Evolutionary conservation across 2,888 invertebrate genomes (phyloP).

Genomic region (Phyllotreta cruciferae): DNA sequence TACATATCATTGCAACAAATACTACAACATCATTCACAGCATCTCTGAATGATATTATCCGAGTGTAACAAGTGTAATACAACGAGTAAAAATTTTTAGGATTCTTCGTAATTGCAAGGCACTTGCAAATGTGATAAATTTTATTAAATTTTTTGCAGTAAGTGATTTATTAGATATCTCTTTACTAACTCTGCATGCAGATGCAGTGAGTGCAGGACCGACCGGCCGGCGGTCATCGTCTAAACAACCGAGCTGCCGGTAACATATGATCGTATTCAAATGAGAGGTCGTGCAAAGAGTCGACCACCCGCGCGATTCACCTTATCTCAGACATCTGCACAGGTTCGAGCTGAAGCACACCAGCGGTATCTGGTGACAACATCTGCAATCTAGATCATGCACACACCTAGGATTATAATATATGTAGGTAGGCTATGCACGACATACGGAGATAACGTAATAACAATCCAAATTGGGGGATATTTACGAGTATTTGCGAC

Average conservation of each 20-base stretch:
- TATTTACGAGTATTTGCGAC: constrained; percentile 10
- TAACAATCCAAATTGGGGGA: constrained; percentile 22
- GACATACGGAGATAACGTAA: constrained; percentile 30
- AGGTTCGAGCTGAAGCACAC: constrained; percentile 47
- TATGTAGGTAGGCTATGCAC: constrained; percentile 46
- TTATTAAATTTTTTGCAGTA: too few relatives aligned
- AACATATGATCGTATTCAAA: constrained; percentile 60
- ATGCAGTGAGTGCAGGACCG: constrained; percentile 8
- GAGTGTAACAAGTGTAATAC: too few relatives aligned
- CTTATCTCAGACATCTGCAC: constrained; percentile 57
- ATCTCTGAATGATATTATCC: too few relatives aligned
- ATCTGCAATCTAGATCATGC: constrained; percentile 61
- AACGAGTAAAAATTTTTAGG: too few relatives aligned
- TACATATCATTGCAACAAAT: too few relatives aligned
- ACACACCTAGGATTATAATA: constrained; percentile 58
- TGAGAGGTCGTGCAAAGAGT: constrained; percentile 53
- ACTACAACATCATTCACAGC: too few relatives aligned
- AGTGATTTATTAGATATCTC: constrained; percentile 2
- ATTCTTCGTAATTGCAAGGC: too few relatives aligned
- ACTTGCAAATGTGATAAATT: too few relatives aligned
- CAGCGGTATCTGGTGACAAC: constrained; percentile 60
- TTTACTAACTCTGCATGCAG: constrained; percentile 21
- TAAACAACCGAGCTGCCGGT: constrained; percentile 43
- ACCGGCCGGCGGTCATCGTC: constrained; percentile 22
- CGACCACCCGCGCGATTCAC: constrained; percentile 57